phyloP scores from a whole-genome alignment of 2,888 invertebrate genomes.

The Cyclophora punctaria region DNA sequence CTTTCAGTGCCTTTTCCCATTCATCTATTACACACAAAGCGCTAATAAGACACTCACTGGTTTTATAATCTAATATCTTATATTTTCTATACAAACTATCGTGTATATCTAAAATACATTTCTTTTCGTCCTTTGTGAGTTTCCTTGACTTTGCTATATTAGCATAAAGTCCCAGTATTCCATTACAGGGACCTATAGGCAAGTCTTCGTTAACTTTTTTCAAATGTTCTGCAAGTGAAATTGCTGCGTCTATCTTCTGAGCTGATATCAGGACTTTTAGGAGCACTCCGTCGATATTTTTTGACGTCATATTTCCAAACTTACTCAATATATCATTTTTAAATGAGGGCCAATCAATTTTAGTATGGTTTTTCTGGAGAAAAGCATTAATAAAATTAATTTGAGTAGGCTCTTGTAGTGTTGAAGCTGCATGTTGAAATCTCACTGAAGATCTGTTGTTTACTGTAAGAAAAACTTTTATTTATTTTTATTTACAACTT shows the following conservation, averaged over 20 bases:
- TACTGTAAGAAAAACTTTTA: no score
- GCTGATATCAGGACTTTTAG: slow-evolving; percentile 64
- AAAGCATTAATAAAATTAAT: no score
- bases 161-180: slow-evolving; percentile 73
- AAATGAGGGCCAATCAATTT: slow-evolving; percentile 49
- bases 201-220: slow-evolving; percentile 56
- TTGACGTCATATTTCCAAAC: slow-evolving; percentile 45
- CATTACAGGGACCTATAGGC: slow-evolving; percentile 75
- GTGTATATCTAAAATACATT: slow-evolving; percentile 71
- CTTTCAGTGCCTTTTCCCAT: slow-evolving; percentile 77
- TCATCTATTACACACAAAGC: slow-evolving; percentile 78
- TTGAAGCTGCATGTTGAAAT: no score
- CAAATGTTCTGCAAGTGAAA: slow-evolving; percentile 76
- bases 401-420: no score
- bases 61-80: slow-evolving; percentile 74
- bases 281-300: slow-evolving; percentile 77
- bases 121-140: slow-evolving; percentile 60
- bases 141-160: slow-evolving; percentile 32
- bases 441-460: no score
- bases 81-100: slow-evolving; percentile 64
- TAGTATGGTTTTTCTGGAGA: slow-evolving; percentile 16
- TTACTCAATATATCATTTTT: slow-evolving; percentile 51
- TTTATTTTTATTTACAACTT: no score
- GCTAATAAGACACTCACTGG: slow-evolving; percentile 76
- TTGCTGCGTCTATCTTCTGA: slow-evolving; percentile 64